A percentile compares a stretch with the other conserved stretches of the same genome.
phyloP scores from a whole-genome alignment of 2,797 vertebrate genomes.

The Rhodeus uyekii region DNA sequence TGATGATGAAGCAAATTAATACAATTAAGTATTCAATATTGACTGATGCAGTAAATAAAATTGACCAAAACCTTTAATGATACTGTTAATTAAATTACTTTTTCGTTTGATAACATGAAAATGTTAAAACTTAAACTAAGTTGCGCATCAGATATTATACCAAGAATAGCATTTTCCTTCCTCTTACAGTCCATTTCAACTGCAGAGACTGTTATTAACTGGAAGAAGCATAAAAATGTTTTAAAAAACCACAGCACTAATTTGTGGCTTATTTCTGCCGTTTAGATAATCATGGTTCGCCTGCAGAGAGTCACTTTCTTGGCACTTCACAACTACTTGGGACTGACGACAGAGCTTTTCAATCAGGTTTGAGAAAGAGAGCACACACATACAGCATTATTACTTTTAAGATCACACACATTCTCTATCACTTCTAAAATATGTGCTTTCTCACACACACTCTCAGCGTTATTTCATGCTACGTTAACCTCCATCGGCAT shows the following conservation, averaged over 20 bases:
- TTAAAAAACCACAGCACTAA: not conserved
- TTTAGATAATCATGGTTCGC: conserved; percentile 95
- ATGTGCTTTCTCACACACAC: conserved; percentile 30
- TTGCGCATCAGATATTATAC: not conserved
- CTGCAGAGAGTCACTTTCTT: conserved; percentile 95
- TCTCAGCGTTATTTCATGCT: conserved; percentile 69
- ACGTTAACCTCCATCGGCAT: conserved; percentile 68
- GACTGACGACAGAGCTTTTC: conserved; percentile 95
- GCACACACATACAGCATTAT: conserved; percentile 17
- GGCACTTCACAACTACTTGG: conserved; percentile 92
- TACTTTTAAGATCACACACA: conserved; percentile 21
- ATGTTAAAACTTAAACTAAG: not conserved
- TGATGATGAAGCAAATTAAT: not conserved
- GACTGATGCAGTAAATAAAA: not conserved
- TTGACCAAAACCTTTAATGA: not conserved
- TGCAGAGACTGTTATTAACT: not conserved
- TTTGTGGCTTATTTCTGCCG: not conserved
- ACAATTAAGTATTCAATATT: not conserved
- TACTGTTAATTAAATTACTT: not conserved
- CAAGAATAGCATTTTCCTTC: not conserved
- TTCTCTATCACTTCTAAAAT: conserved; percentile 31
- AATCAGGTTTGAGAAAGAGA: conserved; percentile 74
- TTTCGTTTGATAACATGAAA: not conserved
- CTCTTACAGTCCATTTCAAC: not conserved
- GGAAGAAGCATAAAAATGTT: not conserved